Base-by-base conservation (phyloP, 2,888 invertebrate species). In the Drosophila parthenogenetica region DNA sequence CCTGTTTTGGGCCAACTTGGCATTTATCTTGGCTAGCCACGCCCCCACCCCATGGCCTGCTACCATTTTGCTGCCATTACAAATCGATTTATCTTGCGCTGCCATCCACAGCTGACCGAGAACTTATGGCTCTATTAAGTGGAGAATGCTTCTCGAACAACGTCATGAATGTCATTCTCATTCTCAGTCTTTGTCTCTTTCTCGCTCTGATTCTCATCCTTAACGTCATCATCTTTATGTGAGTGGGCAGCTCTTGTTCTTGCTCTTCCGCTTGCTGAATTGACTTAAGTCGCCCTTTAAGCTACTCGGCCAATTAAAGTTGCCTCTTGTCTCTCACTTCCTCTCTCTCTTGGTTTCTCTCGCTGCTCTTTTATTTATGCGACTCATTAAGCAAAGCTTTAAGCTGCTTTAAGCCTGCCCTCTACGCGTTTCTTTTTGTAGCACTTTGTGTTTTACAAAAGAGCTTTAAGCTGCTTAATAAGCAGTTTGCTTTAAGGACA, bases 11-110 rank as follows among this genome's bases (percentile, higher is more conserved):
- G 61, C 53, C 64, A 67, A 16, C 37, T 48, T 32, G 53, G 71
- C 77, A 88, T 84, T 88, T 77, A 88, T 88, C 83, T 69, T 53
- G 70, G 48, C 49, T 35, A 22, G 53, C 17, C 66, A 68, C 69
- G 55, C 60, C 60, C 63, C 11, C 16, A 0, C 16, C 35, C n/a
- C n/a, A 3, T 17, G 10, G 17, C 37, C n/a, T n/a, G 32, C 49
- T 49, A 16, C 37, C 62, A 55, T 53, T 69, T 66, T 64, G 55
- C 76, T 69, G 77, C 84, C 90, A 91, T 90, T 90, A 89, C 84
- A 89, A 90, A 89, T 90, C 90, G 87, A 91, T 91, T 91, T 90
- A 84, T 91, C 90, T 90, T 89, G 62, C 32, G 11, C 14, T 16
- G 46, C 39, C 73, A 37, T 50, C 49, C 43, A 16, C 61, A 48